These are phyloP conservation scores for Glyphotaelius pellucidus DNA, from an alignment of 2,888 invertebrate genomes.

Conservation along the genomic window DNA sequence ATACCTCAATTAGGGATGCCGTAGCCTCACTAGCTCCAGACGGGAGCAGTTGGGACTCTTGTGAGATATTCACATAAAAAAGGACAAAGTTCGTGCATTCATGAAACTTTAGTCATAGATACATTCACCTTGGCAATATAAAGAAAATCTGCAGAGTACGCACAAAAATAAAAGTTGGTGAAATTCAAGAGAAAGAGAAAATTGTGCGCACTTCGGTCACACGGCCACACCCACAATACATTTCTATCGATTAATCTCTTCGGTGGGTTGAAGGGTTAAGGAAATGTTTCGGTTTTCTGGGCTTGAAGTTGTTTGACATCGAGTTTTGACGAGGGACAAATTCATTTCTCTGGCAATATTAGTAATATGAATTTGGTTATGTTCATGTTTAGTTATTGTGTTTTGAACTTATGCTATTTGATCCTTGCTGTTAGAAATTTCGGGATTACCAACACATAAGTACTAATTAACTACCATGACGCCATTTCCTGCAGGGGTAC, in stretches of 20 bases:
- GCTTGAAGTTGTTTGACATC: not conserved
- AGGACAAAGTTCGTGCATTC: no score
- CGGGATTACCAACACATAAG: not conserved
- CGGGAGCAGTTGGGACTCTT: no score
- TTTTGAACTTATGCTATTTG: not conserved
- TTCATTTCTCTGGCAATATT: not conserved
- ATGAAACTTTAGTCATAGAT: no score
- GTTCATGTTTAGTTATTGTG: not conserved
- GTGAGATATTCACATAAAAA: no score
- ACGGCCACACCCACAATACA: not conserved
- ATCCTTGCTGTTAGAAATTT: not conserved
- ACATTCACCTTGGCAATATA: no score
- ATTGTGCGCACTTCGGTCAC: not conserved
- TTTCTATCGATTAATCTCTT: not conserved
- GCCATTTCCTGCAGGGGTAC: not conserved
- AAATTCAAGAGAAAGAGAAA: no score
- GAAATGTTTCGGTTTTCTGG: not conserved
- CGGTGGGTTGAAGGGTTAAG: not conserved
- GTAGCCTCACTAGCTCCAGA: no score
- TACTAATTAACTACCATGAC: not conserved
- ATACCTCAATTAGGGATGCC: no score
- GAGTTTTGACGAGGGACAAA: not conserved
- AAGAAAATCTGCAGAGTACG: no score
- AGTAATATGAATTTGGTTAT: not conserved
- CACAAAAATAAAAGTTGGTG: no score